Evolutionary conservation across 92 coral and sea anemone genomes (phyloP).

Genomic region (Heliopora coerulea): DNA sequence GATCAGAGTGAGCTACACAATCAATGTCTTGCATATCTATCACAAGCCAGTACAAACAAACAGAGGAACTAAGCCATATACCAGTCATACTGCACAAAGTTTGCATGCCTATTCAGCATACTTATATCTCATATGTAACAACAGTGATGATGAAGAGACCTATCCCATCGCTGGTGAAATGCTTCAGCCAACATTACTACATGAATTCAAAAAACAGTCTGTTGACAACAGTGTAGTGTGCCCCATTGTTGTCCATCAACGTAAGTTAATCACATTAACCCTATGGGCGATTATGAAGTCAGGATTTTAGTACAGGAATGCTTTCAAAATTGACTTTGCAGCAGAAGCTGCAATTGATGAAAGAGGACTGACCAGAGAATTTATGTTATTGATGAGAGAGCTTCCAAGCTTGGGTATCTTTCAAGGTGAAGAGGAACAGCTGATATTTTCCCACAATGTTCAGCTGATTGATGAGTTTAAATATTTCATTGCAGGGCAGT

Average conservation of each 20-base stretch:
- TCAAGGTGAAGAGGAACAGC: slow-evolving; percentile 37
- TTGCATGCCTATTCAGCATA: background rate
- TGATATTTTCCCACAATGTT: slow-evolving; percentile 32
- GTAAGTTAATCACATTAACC: background rate
- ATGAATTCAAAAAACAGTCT: background rate
- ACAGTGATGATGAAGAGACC: background rate
- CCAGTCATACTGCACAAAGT: background rate
- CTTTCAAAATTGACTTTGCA: background rate
- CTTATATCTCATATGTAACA: background rate
- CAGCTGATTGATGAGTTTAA: slow-evolving; percentile 29
- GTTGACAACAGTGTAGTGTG: background rate
- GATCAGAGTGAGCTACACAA: slow-evolving; percentile 36
- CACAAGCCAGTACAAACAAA: background rate
- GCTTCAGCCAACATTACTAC: background rate
- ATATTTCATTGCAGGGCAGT: slow-evolving; percentile 26
- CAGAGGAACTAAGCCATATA: background rate
- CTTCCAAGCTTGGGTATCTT: slow-evolving; percentile 24
- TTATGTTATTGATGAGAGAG: slow-evolving; percentile 4
- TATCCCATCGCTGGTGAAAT: background rate
- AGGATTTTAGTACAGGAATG: background rate
- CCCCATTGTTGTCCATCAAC: background rate
- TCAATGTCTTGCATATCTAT: slow-evolving; percentile 43
- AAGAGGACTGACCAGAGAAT: slow-evolving; percentile 21
- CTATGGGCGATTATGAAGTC: background rate
- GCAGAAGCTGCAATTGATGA: slow-evolving; percentile 20